phyloP scores from a whole-genome alignment of 2,797 vertebrate species.

The Bufotes viridis region DNA sequence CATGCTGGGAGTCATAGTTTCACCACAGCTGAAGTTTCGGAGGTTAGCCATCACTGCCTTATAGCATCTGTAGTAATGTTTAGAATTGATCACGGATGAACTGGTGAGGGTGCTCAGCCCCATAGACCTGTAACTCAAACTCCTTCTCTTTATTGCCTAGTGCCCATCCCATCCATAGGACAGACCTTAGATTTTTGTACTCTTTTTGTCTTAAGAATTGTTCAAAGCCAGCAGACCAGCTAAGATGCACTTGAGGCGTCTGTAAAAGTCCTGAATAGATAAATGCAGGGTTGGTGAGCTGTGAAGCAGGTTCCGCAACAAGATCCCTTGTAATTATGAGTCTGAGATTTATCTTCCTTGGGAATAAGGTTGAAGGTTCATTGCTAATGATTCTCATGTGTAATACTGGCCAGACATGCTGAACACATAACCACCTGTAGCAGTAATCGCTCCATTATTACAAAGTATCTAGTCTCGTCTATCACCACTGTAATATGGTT shows the following conservation, averaged over 20 bases:
- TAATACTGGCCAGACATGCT: not conserved
- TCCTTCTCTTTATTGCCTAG: too few species aligned
- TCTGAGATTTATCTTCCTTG: not conserved
- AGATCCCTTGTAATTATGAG: not conserved
- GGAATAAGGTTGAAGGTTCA: not conserved
- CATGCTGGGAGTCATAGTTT: too few species aligned
- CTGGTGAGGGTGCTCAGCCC: too few species aligned
- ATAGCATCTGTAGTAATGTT: too few species aligned
- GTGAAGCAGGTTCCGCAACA: not conserved
- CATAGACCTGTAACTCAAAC: too few species aligned
- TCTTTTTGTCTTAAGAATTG: not conserved
- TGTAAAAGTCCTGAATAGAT: not conserved
- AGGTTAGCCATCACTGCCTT: too few species aligned
- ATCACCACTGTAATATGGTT: not conserved
- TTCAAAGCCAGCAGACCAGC: not conserved
- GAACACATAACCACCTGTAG: not conserved
- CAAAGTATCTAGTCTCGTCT: not conserved
- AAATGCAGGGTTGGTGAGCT: slow-evolving; percentile 23
- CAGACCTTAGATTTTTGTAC: not conserved
- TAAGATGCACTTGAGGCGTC: not conserved
- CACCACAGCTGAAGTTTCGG: too few species aligned
- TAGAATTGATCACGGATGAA: too few species aligned
- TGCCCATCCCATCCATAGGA: too few species aligned
- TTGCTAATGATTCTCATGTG: slow-evolving; percentile 1
- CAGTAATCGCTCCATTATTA: not conserved